Conservation (phyloP, 2,888 invertebrate genomes). For the Phytoseiulus persimilis region DNA sequence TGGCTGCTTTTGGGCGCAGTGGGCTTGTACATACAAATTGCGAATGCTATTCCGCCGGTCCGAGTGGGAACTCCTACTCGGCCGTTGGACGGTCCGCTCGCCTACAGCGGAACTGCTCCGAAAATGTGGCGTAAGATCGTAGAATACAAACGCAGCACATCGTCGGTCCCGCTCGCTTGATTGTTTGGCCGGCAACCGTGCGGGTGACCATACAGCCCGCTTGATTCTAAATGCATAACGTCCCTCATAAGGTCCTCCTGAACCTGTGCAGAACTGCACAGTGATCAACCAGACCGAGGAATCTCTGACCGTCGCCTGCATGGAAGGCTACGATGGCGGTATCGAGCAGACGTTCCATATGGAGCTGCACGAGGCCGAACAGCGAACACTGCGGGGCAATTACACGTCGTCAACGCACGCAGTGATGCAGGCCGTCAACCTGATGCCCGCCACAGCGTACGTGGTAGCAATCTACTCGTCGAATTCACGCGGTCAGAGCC, state of each 20-base stretch:
- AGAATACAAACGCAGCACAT: not conserved
- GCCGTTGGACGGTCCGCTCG: not conserved
- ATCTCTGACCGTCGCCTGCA: slow-evolving; percentile 72
- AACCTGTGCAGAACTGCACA: slow-evolving; percentile 77
- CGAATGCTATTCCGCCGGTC: not conserved
- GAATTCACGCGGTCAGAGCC: slow-evolving; percentile 26
- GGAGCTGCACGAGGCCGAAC: slow-evolving; percentile 56
- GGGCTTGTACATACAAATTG: not conserved
- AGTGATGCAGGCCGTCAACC: slow-evolving; percentile 57
- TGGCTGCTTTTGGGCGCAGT: too few species aligned
- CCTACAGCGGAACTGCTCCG: not conserved
- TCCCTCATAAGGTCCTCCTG: slow-evolving; percentile 65
- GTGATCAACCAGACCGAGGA: slow-evolving; percentile 77
- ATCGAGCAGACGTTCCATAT: slow-evolving; percentile 75
- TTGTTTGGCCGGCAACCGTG: not conserved
- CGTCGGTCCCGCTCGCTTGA: not conserved
- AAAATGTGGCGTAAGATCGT: not conserved
- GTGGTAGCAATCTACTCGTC: slow-evolving; percentile 65
- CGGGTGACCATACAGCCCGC: not conserved
- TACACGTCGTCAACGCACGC: slow-evolving; percentile 51
- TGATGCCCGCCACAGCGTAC: slow-evolving; percentile 70
- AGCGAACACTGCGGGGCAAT: slow-evolving; percentile 20
- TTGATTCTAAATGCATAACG: not conserved
- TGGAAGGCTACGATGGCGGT: slow-evolving; percentile 80
- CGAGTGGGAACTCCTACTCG: too few species aligned